A percentile compares a stretch with the other conserved stretches of the same genome.
phyloP scores from a whole-genome alignment of 2,888 invertebrate species.

The Mylabris sibirica region DNA sequence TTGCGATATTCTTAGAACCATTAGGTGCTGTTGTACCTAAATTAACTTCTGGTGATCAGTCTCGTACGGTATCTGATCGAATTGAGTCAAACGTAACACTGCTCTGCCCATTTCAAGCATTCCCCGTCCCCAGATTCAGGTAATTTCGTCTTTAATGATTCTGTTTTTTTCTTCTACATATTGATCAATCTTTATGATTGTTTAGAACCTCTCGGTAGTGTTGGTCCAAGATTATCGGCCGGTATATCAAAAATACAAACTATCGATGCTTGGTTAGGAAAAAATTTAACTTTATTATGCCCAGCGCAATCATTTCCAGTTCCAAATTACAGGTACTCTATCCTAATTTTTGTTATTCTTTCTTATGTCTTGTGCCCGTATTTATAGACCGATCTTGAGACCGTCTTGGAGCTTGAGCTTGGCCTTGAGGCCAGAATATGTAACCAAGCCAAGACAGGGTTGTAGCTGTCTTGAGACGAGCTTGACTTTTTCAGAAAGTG shows the following conservation, averaged over 20 bases:
- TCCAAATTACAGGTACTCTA: slow-evolving; percentile 73
- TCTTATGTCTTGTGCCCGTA: not conserved
- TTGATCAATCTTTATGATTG: slow-evolving; percentile 47
- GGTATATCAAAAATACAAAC: slow-evolving; percentile 51
- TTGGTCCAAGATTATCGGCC: slow-evolving; percentile 62
- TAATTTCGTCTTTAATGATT: slow-evolving; percentile 62
- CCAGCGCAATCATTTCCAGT: slow-evolving; percentile 72
- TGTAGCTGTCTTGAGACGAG: no score
- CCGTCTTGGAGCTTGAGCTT: no score
- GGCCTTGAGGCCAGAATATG: no score
- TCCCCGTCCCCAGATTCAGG: slow-evolving; percentile 77
- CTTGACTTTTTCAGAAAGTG: no score
- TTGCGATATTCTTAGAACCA: slow-evolving; percentile 67
- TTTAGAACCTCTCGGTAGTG: slow-evolving; percentile 66
- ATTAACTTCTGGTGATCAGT: slow-evolving; percentile 58
- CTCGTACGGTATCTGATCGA: slow-evolving; percentile 46
- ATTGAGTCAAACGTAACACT: slow-evolving; percentile 63
- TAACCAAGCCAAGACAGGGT: no score
- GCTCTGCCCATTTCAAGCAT: slow-evolving; percentile 73
- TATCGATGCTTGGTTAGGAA: slow-evolving; percentile 36
- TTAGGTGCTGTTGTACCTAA: slow-evolving; percentile 79
- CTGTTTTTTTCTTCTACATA: slow-evolving; percentile 61
- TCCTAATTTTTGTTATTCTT: not conserved
- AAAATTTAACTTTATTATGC: slow-evolving; percentile 66
- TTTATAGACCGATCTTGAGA: no score